phyloP scores from a whole-genome alignment of 2,797 vertebrate genomes.

The Dipus sagitta region DNA sequence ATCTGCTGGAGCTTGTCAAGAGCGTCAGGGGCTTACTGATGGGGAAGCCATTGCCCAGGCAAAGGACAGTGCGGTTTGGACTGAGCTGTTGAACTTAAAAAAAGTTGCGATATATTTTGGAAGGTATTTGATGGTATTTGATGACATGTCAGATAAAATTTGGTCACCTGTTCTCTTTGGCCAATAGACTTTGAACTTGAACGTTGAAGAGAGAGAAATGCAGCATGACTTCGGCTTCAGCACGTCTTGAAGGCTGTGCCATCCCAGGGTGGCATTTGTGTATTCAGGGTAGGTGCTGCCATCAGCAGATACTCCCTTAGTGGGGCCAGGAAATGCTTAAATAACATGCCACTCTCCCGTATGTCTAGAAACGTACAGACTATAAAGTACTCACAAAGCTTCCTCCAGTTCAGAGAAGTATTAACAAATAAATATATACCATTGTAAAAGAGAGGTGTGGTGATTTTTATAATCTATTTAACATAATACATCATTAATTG shows the following conservation, averaged over 20 bases:
- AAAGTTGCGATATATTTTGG: background rate
- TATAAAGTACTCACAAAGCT: conserved; percentile 21
- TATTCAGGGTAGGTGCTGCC: background rate
- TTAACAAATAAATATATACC: conserved; percentile 9
- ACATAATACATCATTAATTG: conserved; percentile 5
- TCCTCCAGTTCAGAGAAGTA: background rate
- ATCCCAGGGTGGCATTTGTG: background rate
- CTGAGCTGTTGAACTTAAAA: background rate
- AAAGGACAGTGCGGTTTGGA: background rate
- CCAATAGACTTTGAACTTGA: conserved; percentile 20
- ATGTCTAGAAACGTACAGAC: background rate
- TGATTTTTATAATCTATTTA: conserved; percentile 29
- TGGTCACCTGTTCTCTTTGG: background rate
- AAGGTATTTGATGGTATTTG: background rate
- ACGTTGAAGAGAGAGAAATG: conserved; percentile 41
- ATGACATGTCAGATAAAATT: conserved; percentile 12
- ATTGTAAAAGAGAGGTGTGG: conserved; percentile 27
- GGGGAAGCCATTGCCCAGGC: background rate
- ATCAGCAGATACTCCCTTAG: background rate
- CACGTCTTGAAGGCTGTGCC: background rate
- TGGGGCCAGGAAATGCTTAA: background rate
- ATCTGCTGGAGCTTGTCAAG: background rate
- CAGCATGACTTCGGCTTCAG: background rate
- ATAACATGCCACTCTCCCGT: conserved; percentile 22
- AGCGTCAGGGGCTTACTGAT: background rate